These are phyloP conservation scores for Tapirus terrestris DNA, from an alignment of 2,113 vertebrate species.

Conservation along the genomic window DNA sequence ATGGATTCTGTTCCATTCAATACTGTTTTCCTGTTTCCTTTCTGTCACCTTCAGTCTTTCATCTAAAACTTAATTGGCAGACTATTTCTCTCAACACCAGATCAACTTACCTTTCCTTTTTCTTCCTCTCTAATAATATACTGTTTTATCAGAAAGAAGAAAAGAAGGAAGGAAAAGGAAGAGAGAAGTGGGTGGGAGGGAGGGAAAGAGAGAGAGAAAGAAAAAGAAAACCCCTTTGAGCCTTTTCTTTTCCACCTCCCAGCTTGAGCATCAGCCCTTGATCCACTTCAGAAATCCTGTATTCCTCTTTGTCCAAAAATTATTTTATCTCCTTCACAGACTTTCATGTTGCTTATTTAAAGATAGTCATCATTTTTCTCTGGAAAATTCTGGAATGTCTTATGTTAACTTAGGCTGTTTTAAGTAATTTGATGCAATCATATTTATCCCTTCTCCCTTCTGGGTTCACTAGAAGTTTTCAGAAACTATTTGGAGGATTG, in stretches of 20 bases:
- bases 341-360: background rate
- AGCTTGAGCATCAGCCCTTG: background rate
- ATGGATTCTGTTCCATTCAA: background rate
- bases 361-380: background rate
- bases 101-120: background rate
- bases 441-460: background rate
- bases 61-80: background rate
- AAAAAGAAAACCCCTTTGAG: background rate
- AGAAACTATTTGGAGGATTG: background rate
- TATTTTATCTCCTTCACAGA: background rate
- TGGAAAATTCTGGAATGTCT: background rate
- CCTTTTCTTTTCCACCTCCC: too few species aligned
- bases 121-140: background rate
- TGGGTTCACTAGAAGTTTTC: background rate
- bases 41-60: background rate
- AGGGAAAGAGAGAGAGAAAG: too few species aligned
- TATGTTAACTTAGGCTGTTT: background rate
- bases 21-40: background rate
- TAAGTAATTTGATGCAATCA: background rate
- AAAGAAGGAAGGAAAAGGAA: background rate
- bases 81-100: background rate
- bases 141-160: background rate
- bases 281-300: background rate
- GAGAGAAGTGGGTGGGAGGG: background rate
- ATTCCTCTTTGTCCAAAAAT: background rate